Base-by-base conservation (phyloP, 2,113 vertebrate species). In the Oreochromis tanganicae region DNA sequence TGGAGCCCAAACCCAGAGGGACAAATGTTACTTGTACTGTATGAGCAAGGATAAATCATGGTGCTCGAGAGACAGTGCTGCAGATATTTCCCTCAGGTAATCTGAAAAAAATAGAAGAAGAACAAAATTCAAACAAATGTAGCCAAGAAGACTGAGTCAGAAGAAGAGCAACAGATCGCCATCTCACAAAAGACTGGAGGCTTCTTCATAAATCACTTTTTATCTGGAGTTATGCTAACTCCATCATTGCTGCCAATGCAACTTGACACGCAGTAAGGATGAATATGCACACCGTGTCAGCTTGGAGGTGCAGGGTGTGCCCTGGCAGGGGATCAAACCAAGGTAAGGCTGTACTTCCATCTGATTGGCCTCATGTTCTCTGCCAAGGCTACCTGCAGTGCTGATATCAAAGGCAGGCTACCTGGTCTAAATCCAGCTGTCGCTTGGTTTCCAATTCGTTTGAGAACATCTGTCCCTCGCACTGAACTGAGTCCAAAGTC, bases 331-430 rank as follows among this genome's bases (percentile, higher is more conserved):
- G 88, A 92, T 94, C 88, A 91, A 80, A 91, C 80, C 80, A 19
- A 86, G 80, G 81, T 73, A 81, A 89, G 52, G 36, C 32, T 66
- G 71, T 66, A 86, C 89, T 71, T 61, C 84, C 55, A 88, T 82
- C 82, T 79, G 75, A 88, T 54, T 82, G 86, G 84, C 79, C 87
- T 85, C 29, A 34, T 55, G 14, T 27, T 83, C 59, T 86, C 89
- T 85, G 89, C 85, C 88, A 88, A 92, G 79, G 88, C 84, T 91
- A 89, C 89, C 90, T 91, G 83, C 73, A 82, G 88, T 82, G 85
- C 78, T 46, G n/a, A 90, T 90, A 94, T 95, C 93, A 95, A 96
- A 95, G 92, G 88, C 63, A 55, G 52, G 78, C 85, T 80, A 82
- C 61, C 85, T 88, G 90, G 82, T 89, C 81, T 32, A 61, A 43